A percentile compares a stretch with the other conserved stretches of the same genome.
Conservation (phyloP, 2,797 vertebrate genomes). For the Saxicola maurus region DNA sequence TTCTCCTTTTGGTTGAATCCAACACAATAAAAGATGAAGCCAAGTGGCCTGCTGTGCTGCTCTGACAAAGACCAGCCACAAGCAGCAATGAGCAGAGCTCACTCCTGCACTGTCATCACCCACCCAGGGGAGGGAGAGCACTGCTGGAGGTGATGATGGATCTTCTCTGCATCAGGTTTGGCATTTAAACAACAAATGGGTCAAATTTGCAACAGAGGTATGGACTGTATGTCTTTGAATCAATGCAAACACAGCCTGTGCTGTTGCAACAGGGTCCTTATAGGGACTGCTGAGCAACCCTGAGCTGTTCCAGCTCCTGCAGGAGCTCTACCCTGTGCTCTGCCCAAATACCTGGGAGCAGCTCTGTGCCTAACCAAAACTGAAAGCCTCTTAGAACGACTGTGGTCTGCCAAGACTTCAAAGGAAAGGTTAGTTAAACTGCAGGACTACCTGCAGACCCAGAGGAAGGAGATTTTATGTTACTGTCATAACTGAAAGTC, state of each 20-base stretch:
- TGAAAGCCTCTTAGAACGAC: constrained; percentile 5
- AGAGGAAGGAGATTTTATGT: not conserved
- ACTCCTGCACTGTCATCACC: not conserved
- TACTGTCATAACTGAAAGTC: not conserved
- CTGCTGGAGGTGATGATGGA: not conserved
- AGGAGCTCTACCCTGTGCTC: not conserved
- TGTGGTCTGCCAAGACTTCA: constrained; percentile 4
- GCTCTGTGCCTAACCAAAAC: constrained; percentile 12
- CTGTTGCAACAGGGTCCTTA: not conserved
- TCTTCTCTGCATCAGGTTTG: not conserved
- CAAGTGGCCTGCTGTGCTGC: not conserved
- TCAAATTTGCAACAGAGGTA: not conserved
- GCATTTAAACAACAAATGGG: not conserved
- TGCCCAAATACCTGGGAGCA: not conserved
- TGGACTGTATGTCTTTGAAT: not conserved
- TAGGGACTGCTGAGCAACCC: not conserved
- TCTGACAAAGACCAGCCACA: not conserved
- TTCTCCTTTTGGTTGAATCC: not conserved
- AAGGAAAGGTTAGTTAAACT: constrained; percentile 22
- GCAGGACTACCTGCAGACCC: not conserved
- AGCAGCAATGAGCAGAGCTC: not conserved
- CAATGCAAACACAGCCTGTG: not conserved
- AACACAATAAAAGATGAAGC: not conserved
- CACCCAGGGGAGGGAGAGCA: not conserved
- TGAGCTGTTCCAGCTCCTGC: accelerated